phyloP scores from a whole-genome alignment of 2,113 vertebrate species.

The Cryptomyrus ogoouensis region DNA sequence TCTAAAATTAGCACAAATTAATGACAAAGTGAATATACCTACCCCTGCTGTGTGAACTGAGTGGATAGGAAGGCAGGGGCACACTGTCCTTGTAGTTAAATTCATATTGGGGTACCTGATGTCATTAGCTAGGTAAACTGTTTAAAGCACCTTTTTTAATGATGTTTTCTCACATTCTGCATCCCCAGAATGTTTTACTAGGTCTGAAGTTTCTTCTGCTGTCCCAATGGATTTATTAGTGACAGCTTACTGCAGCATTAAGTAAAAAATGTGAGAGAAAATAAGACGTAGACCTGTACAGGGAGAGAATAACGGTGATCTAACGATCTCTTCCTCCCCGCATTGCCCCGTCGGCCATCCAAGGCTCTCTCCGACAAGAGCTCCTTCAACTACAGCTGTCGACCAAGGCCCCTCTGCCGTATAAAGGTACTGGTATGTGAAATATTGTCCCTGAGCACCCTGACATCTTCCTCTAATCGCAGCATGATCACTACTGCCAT shows the following conservation, averaged over 20 bases:
- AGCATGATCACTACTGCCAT: background rate
- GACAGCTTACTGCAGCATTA: background rate
- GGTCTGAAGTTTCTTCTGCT: background rate
- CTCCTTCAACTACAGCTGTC: conserved; percentile 69
- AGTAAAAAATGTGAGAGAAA: background rate
- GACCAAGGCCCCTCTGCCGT: conserved; percentile 46
- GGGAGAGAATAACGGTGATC: background rate
- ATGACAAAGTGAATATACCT: background rate
- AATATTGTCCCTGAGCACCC: background rate
- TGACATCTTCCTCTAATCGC: background rate
- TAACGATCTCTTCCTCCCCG: background rate
- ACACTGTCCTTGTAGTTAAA: background rate
- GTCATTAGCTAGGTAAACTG: background rate
- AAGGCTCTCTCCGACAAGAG: conserved; percentile 68
- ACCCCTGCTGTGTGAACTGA: background rate
- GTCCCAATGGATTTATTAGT: background rate
- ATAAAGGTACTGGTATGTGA: conserved; percentile 55
- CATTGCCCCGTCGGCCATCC: conserved; percentile 15
- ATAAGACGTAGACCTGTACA: background rate
- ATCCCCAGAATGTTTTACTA: background rate
- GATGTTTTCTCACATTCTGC: background rate
- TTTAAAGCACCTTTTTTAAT: background rate
- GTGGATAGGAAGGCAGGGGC: background rate
- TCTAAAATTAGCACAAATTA: background rate
- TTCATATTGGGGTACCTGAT: background rate